phyloP scores from a whole-genome alignment of 1,140 invertebrate species.

The Drosophila santomea region DNA sequence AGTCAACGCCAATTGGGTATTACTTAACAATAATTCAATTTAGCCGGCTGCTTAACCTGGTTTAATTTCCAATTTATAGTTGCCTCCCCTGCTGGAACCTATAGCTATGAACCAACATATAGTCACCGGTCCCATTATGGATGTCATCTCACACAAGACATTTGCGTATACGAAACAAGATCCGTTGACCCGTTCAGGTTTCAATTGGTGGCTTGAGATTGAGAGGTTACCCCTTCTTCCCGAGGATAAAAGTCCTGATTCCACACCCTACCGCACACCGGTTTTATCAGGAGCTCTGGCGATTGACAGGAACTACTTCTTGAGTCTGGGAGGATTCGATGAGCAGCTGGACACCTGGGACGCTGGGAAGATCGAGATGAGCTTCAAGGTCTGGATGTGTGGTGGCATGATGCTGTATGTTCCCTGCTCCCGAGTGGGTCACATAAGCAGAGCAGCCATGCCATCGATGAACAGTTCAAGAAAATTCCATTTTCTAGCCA shows the following conservation, averaged over 20 bases:
- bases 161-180: slow-evolving; percentile 90
- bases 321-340: slow-evolving; percentile 98
- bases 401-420: slow-evolving; percentile 95
- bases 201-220: slow-evolving; percentile 94
- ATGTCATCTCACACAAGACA: slow-evolving; percentile 91
- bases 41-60: too few relatives aligned
- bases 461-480: slow-evolving; percentile 92
- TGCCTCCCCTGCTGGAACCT: slow-evolving; percentile 91
- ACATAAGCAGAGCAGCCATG: slow-evolving; percentile 89
- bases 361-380: slow-evolving; percentile 98
- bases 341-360: slow-evolving; percentile 96
- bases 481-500: slow-evolving; percentile 82
- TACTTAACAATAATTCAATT: too few relatives aligned
- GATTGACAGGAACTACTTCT: slow-evolving; percentile 96
- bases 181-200: slow-evolving; percentile 90
- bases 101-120: slow-evolving; percentile 90
- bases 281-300: slow-evolving; percentile 97
- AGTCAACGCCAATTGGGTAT: slow-evolving; percentile 91
- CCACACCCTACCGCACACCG: slow-evolving; percentile 92
- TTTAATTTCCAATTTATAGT: slow-evolving; percentile 17
- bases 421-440: slow-evolving; percentile 97
- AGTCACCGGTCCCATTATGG: slow-evolving; percentile 95
- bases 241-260: slow-evolving; percentile 88
- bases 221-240: slow-evolving; percentile 91
- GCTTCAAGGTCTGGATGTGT: slow-evolving; percentile 96